Percentiles rank a stretch among this genome's conserved stretches.
Evolutionary conservation across 2,113 vertebrate genomes (phyloP).

Genomic region (Carlito syrichta): DNA sequence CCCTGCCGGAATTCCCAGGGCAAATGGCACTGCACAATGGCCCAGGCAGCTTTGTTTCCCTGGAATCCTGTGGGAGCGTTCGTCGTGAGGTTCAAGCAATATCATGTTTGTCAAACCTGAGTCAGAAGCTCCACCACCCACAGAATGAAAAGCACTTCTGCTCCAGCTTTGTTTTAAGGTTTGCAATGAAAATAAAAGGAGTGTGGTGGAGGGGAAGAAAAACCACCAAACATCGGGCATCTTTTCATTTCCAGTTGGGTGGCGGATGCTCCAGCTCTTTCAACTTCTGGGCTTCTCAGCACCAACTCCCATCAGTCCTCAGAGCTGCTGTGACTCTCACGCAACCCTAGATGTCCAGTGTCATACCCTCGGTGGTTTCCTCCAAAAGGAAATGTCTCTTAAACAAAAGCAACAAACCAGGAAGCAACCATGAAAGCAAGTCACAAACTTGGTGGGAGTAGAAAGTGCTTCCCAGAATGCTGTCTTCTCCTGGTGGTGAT

Average conservation of each 20-base stretch:
- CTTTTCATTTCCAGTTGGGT: constrained; percentile 33
- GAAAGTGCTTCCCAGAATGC: neutral
- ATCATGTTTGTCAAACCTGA: constrained; percentile 66
- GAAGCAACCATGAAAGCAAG: constrained; percentile 1
- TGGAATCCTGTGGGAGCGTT: constrained; percentile 1
- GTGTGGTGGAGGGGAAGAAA: neutral
- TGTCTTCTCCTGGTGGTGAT: neutral
- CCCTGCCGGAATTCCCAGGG: neutral
- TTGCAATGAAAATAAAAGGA: constrained; percentile 52
- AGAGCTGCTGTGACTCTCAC: neutral
- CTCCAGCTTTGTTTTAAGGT: constrained; percentile 54
- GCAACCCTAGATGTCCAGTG: neutral
- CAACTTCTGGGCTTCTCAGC: neutral
- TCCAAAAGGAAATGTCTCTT: constrained; percentile 11
- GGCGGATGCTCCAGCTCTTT: neutral
- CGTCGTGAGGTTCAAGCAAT: constrained; percentile 8
- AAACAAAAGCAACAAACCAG: neutral
- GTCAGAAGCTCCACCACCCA: constrained; percentile 62
- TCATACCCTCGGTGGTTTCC: neutral
- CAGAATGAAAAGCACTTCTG: constrained; percentile 43
- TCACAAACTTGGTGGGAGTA: neutral
- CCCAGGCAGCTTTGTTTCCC: constrained; percentile 14
- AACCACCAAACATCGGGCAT: neutral
- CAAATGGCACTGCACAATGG: neutral
- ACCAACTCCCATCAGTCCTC: neutral